Conservation (phyloP, 2,113 vertebrate species). For the Melanerpes aurifrons region DNA sequence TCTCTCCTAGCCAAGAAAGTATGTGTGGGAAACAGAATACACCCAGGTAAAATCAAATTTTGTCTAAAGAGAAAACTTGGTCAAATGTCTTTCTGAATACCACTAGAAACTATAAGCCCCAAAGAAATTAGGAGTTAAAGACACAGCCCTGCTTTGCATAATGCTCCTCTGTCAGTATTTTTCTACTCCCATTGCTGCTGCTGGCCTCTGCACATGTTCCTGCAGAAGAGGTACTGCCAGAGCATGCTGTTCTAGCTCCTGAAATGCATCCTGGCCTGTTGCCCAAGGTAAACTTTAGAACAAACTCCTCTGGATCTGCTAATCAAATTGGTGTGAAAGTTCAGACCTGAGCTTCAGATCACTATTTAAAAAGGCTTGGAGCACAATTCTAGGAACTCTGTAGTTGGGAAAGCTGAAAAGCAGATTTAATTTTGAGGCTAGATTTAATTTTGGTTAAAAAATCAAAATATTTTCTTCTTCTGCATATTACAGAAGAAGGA, state of each 20-base stretch:
- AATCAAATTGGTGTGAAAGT: neutral
- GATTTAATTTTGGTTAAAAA: neutral
- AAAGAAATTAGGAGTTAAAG: neutral
- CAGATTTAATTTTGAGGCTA: neutral
- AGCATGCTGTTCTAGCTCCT: neutral
- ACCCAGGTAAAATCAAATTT: neutral
- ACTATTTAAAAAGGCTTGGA: neutral
- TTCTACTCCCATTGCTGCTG: neutral
- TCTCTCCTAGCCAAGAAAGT: neutral
- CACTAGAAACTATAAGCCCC: neutral
- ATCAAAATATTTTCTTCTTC: neutral
- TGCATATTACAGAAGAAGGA: neutral
- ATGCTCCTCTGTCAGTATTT: neutral
- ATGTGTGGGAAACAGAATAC: neutral
- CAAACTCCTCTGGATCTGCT: neutral
- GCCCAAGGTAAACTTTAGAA: neutral
- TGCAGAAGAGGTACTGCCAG: neutral
- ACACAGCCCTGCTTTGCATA: neutral
- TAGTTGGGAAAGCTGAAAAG: neutral
- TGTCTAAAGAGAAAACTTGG: neutral
- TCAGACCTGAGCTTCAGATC: neutral
- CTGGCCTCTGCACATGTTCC: neutral
- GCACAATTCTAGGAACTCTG: neutral
- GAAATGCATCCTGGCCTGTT: neutral
- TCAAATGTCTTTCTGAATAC: neutral